Base-by-base conservation (phyloP, 2,797 vertebrate species). In the Pogonophryne albipinna region DNA sequence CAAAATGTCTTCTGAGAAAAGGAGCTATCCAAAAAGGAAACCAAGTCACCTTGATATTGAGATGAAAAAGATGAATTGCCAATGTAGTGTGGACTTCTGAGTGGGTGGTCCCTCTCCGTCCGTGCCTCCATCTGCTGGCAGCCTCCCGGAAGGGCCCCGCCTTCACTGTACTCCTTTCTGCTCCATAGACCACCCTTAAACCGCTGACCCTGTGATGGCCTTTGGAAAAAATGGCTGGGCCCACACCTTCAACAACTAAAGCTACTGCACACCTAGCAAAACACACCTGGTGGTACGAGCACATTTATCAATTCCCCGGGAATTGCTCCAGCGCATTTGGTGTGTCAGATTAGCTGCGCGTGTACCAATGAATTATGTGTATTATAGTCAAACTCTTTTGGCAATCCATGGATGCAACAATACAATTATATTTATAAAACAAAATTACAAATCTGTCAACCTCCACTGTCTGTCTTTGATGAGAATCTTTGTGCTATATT, bases 151-250 rank as follows among this genome's bases (percentile, higher is more conserved):
- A 61, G 53, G 66, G 71, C 79, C 80, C 73, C 47, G 23, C 75
- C 71, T 67, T 85, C 34, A 23, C 61, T 59, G 34, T 6, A 10
- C 13, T 70, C 58, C 50, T 66, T 70, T 65, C 72, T 56, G 59
- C 76, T 62, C 56, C 51, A 0, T 57, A 49, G 89, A 90, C 92
- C 92, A 92, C 90, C 86, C 80, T 91, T 83, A 77, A 72, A 86
- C 75, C 44, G 23, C 83, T 93, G 92, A 94, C 92, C 89, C 80
- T 66, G 76, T 65, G 49, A 83, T 94, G 85, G 88, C 87, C 89
- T 91, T 84, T 86, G 67, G 53, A 66, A 73, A 5, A 78, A 73
- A 90, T 76, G 71, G 57, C 70, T 56, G 23, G 8, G 85, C 68
- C 85, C 45, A 49, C 79, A 68, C 74, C 60, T 83, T 84, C 31